Evolutionary conservation across 2,888 invertebrate genomes (phyloP), one percentile per base, ranked within the genome.

Genomic region (Chelonus formosanus): DNA sequence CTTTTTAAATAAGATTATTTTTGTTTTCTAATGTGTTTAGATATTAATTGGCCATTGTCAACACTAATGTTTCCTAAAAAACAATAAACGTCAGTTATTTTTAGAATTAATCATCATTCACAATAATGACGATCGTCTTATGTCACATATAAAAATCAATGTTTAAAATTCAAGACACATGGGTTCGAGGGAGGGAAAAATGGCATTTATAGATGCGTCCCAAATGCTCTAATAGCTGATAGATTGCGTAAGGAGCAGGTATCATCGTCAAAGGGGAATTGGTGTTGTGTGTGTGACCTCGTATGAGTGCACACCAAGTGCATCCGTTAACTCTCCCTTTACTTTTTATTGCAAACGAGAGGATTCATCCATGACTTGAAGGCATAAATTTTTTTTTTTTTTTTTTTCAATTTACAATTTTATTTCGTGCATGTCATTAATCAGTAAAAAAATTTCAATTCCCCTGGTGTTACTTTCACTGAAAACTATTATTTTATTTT

Each of bases 231-330:
- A 54, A 47, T 62, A 54, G 44, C 58, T 47, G 36, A 47, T 63
- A 47, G 47, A 63, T 63, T 63, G 56, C 63, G 48, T 63, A 63
- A 63, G 63, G 63, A 10, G 56, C 63, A 63, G 63, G 63, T 63
- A 61, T 61, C 5, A 31, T 43, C 1, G 40, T 40, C 40, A 54
- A 54, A 54, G 36, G 36, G 36, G 54, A 36, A 10, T 36, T 36
- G 20, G 4, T 40, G 40, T 40, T 40, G 40, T 40, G 40, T 40
- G 40, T 40, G 40, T 64, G 58, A 64, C 58, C 64, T 64, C 64
- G 64, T 53, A 47, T 34, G 34, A 54, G 47, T 47, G 40, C 65
- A 65, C 58, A 57, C 58, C 44, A 45, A 53, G 65, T 65, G 57
- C 61, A 61, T 54, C 61, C 54, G 53, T 58, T 64, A 52, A 44